Evolutionary conservation across 2,113 vertebrate species (phyloP).

Genomic region (Corvus moneduloides): DNA sequence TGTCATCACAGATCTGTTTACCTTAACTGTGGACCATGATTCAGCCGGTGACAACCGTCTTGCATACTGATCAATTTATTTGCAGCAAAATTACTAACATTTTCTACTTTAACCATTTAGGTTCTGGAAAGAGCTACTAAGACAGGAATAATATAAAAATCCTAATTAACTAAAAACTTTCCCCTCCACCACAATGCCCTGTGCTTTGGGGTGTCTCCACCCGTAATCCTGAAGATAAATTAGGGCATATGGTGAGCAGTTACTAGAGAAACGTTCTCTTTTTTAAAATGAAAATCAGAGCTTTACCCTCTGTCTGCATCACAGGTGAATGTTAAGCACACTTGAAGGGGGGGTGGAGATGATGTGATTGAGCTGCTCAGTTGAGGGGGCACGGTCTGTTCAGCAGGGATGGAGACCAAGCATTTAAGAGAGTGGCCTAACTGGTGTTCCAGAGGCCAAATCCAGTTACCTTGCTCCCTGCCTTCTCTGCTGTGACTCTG

Average conservation of each 20-base stretch:
- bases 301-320: not conserved
- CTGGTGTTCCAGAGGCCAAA: not conserved
- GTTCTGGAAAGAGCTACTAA: constrained; percentile 53
- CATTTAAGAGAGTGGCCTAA: not conserved
- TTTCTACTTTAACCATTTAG: constrained; percentile 69
- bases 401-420: not conserved
- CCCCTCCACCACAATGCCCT: not conserved
- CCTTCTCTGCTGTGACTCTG: not conserved
- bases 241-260: not conserved
- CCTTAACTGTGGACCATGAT: constrained; percentile 81
- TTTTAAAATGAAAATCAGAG: not conserved
- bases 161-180: not conserved
- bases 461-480: not conserved
- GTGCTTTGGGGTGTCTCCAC: not conserved
- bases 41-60: constrained; percentile 76
- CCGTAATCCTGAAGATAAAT: not conserved
- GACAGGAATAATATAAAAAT: not conserved
- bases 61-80: constrained; percentile 82
- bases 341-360: not conserved
- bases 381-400: not conserved
- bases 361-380: not conserved
- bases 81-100: constrained; percentile 71
- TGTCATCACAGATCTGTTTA: constrained; percentile 82
- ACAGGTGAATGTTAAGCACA: not conserved
- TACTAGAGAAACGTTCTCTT: not conserved